Evolutionary conservation across 1,140 invertebrate genomes (phyloP).

Genomic region (Ectropis grisescens): DNA sequence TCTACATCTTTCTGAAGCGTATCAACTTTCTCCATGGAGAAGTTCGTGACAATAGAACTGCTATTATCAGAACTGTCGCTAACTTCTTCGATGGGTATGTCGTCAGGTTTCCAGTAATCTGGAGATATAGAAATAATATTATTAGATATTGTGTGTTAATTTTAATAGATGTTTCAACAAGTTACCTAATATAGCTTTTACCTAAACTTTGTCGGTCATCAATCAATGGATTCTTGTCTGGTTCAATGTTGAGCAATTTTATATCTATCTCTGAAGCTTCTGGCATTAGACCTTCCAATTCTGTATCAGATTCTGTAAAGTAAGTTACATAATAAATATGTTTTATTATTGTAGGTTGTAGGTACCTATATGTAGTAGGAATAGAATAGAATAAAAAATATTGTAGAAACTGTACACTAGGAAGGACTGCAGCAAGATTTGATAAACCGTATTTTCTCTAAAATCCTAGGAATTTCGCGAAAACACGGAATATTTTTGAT

Average conservation of each 20-base stretch:
- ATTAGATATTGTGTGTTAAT: too few relatives aligned
- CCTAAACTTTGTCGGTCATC: conserved; percentile 56
- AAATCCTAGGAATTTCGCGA: too few relatives aligned
- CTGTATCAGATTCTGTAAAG: conserved; percentile 46
- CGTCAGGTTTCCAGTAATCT: conserved; percentile 61
- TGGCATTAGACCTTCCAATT: conserved; percentile 51
- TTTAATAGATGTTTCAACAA: too few relatives aligned
- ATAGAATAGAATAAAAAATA: conserved; percentile 3
- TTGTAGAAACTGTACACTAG: too few relatives aligned
- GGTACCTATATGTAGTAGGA: too few relatives aligned
- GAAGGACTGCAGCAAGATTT: too few relatives aligned
- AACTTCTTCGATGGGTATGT: conserved; percentile 42
- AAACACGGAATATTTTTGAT: too few relatives aligned
- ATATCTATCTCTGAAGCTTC: conserved; percentile 45
- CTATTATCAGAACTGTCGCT: conserved; percentile 63
- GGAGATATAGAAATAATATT: conserved; percentile 11
- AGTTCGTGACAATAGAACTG: conserved; percentile 52
- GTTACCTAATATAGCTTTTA: too few relatives aligned
- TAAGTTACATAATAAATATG: neutral
- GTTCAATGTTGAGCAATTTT: conserved; percentile 46
- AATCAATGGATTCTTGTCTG: conserved; percentile 27
- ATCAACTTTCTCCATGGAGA: conserved; percentile 52
- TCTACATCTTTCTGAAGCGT: conserved; percentile 48
- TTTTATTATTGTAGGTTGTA: too few relatives aligned
- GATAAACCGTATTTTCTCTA: too few relatives aligned